phyloP scores from a whole-genome alignment of 2,797 vertebrate genomes.

The Spheniscus humboldti region DNA sequence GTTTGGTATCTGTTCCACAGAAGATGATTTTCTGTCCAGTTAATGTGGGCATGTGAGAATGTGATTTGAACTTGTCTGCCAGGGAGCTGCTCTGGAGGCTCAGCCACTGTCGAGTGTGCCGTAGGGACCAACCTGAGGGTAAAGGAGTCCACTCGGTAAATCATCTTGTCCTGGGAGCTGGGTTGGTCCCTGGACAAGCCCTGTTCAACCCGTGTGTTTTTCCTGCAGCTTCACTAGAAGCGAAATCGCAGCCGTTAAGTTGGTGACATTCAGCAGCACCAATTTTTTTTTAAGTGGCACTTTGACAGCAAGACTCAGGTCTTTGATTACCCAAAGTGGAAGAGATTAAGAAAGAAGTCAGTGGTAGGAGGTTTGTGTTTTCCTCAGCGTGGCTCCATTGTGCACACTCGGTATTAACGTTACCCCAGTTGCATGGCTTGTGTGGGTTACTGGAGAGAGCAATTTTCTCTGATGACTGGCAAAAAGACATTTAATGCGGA shows the following conservation, averaged over 20 bases:
- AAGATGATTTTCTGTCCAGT: background rate
- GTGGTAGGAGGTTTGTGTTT: background rate
- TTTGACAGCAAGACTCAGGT: background rate
- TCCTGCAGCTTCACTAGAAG: background rate
- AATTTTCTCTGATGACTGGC: background rate
- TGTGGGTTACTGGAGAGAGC: background rate
- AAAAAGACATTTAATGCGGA: background rate
- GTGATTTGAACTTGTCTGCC: background rate
- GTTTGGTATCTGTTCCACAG: background rate
- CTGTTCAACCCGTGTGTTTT: background rate
- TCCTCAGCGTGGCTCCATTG: background rate
- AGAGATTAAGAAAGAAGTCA: background rate
- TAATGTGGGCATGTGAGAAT: accelerated
- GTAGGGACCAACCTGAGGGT: background rate
- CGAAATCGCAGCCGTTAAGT: background rate
- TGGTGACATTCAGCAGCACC: background rate
- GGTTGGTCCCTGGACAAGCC: background rate
- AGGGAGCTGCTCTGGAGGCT: background rate
- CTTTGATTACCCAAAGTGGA: background rate
- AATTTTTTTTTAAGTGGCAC: background rate
- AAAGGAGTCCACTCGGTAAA: background rate
- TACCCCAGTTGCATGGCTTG: background rate
- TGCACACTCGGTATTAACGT: background rate
- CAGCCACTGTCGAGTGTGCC: background rate
- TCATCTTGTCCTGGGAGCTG: background rate